Conservation (phyloP, 1,140 invertebrate genomes). For the Tetraneura akinire region DNA sequence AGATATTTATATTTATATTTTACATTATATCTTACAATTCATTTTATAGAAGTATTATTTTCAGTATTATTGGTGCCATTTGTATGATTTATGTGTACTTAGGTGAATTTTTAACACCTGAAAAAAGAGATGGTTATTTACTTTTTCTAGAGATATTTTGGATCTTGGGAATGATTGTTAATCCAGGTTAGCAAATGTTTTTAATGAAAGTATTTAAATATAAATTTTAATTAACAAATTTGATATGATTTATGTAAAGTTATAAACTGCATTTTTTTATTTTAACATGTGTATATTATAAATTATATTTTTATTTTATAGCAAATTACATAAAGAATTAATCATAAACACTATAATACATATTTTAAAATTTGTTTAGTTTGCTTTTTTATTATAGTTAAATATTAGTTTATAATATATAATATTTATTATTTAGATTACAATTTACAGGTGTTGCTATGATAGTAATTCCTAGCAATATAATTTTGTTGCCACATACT, state of each 20-base stretch:
- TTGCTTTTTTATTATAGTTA: too few relatives aligned
- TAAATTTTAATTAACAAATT: too few relatives aligned
- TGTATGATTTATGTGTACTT: constrained; percentile 41
- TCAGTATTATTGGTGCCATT: constrained; percentile 19
- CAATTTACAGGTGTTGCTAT: background rate
- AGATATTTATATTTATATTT: background rate
- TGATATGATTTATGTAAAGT: too few relatives aligned
- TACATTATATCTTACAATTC: background rate
- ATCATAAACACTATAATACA: too few relatives aligned
- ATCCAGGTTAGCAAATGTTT: background rate
- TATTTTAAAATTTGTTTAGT: too few relatives aligned
- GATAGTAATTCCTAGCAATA: constrained; percentile 1
- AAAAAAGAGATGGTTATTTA: constrained; percentile 27
- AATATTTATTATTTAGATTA: background rate
- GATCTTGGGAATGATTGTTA: constrained; percentile 11
- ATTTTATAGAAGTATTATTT: background rate
- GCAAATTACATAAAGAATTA: too few relatives aligned
- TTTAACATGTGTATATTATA: too few relatives aligned
- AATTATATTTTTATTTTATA: too few relatives aligned
- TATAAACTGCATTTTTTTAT: too few relatives aligned
- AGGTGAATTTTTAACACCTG: constrained; percentile 2
- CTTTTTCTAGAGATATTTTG: constrained; percentile 34
- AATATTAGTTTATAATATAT: too few relatives aligned
- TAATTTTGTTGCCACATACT: background rate
- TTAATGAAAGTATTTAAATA: too few relatives aligned